A percentile compares a stretch with the other conserved stretches of the same genome.
phyloP scores from a whole-genome alignment of 2,888 invertebrate species.

The Coelinius sp. region DNA sequence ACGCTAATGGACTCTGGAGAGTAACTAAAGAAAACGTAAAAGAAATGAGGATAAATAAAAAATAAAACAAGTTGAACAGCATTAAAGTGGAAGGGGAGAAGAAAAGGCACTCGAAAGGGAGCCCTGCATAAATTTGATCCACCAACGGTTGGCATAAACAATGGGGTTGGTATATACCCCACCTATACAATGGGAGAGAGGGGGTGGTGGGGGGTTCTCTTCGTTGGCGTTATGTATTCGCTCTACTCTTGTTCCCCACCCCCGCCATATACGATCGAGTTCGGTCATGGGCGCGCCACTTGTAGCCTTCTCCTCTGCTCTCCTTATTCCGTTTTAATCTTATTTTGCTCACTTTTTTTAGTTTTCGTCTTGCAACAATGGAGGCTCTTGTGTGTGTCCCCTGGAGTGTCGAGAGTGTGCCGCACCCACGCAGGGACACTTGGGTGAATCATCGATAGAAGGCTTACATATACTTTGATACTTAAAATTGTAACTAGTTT shows the following conservation, averaged over 20 bases:
- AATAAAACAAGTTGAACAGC: background rate
- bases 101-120: slow-evolving; percentile 49
- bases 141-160: slow-evolving; percentile 56
- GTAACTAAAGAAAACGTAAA: slow-evolving; percentile 14
- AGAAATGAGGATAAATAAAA: background rate
- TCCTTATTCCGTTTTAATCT: slow-evolving; percentile 22
- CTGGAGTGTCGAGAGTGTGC: slow-evolving; percentile 38
- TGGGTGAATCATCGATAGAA: background rate
- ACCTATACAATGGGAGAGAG: slow-evolving; percentile 58
- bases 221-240: slow-evolving; percentile 6
- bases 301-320: slow-evolving; percentile 42
- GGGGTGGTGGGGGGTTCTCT: slow-evolving; percentile 3
- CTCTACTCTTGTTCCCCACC: background rate
- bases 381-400: slow-evolving; percentile 48
- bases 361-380: slow-evolving; percentile 51
- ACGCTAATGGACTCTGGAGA: slow-evolving; percentile 34
- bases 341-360: slow-evolving; percentile 46
- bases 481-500: background rate
- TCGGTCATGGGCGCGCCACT: slow-evolving; percentile 42
- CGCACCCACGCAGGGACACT: slow-evolving; percentile 51
- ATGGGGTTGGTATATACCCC: slow-evolving; percentile 55
- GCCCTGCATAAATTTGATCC: slow-evolving; percentile 57
- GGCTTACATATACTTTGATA: too few relatives aligned
- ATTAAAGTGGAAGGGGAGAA: slow-evolving; percentile 9
- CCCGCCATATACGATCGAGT: slow-evolving; percentile 41